Conservation (phyloP, 1,140 invertebrate species). For the Brachionus rubens region DNA sequence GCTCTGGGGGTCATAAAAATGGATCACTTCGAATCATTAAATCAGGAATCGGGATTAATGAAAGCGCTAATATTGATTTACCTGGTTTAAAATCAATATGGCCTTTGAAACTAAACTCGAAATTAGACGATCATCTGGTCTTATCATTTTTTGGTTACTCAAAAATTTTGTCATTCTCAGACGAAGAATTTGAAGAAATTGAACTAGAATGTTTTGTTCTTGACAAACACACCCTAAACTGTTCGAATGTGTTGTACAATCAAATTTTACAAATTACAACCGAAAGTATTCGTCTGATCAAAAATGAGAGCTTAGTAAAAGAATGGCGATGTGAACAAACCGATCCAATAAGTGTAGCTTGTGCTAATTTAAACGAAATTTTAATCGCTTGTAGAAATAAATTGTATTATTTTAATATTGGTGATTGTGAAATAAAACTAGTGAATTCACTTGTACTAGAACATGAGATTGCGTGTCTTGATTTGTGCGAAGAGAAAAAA, state of each 20-base stretch:
- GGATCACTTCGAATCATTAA: conserved; percentile 92
- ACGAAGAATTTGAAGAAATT: conserved; percentile 94
- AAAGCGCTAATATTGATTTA: conserved; percentile 93
- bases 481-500: conserved; percentile 67
- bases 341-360: conserved; percentile 80
- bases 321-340: conserved; percentile 74
- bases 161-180: conserved; percentile 68
- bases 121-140: conserved; percentile 51
- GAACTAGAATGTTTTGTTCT: conserved; percentile 76
- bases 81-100: conserved; percentile 72
- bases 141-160: conserved; percentile 52
- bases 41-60: conserved; percentile 95
- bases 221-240: conserved; percentile 86
- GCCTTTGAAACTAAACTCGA: conserved; percentile 22
- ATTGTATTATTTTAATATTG: conserved; percentile 82
- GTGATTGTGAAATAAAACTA: conserved; percentile 62
- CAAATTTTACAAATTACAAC: conserved; percentile 67
- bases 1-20: conserved; percentile 93
- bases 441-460: conserved; percentile 67
- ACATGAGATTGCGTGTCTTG: conserved; percentile 91
- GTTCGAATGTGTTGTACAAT: conserved; percentile 79
- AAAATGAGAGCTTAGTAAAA: conserved; percentile 61
- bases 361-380: conserved; percentile 76
- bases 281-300: not conserved
- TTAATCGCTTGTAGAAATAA: conserved; percentile 82